Evolutionary conservation across 1,140 invertebrate species (phyloP), one percentile per base, ranked within the genome.

Genomic region (Telenomus remus): DNA sequence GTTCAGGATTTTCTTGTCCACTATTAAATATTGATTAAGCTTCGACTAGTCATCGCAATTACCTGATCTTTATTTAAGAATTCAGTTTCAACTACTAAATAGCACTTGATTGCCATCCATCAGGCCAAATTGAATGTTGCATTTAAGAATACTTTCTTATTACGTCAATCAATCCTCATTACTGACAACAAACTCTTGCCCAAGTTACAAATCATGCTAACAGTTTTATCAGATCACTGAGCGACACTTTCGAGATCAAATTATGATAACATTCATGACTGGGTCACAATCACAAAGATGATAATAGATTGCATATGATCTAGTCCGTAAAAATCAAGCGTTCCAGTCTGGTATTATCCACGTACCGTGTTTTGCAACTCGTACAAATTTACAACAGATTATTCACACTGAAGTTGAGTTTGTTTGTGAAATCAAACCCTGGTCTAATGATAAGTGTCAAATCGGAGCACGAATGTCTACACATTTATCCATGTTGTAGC

Each of bases 1-100:
- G n/a, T n/a, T n/a, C n/a, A n/a, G n/a, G n/a, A n/a, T n/a, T n/a
- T n/a, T n/a, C n/a, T n/a, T n/a, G n/a, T n/a, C n/a, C n/a, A n/a
- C n/a, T n/a, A n/a, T n/a, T n/a, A n/a, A n/a, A 57, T 46, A 37
- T 44, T 70, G 66, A 70, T 70, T 61, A 61, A 70, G 43, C 46
- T 43, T 44, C 57, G 51, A 56, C 66, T 56, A 70, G 66, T 61
- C 57, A 70, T 70, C 19, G 19, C 66, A 70, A 70, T 70, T 70
- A 70, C 50, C 66, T 61, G 55, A 43, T 51, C 13, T 50, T 54
- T 70, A 61, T 13, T 53, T 50, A 48, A 63, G 46, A 44, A 56
- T 71, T 71, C 50, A 39, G 37, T 53, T 44, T 50, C 51, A 47
- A 44, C 43, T 43, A 56, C 46, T 63, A 57, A 63, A 51, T 63